Conservation (phyloP, 2,113 vertebrate genomes). For the Coreoperca whiteheadi region DNA sequence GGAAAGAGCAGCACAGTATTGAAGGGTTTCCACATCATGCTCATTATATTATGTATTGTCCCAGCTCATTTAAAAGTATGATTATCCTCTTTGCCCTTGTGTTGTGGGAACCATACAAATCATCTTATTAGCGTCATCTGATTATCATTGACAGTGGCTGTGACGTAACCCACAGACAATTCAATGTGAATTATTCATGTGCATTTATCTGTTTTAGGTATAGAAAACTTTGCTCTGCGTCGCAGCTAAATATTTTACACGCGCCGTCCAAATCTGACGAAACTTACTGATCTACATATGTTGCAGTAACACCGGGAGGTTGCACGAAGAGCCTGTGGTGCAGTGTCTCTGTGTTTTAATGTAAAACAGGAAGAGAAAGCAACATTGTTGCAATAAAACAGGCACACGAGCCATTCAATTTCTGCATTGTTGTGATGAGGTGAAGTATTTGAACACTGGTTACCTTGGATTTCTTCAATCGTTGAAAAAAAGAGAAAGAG, state of each 20-base stretch:
- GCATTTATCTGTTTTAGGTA: conserved; percentile 73
- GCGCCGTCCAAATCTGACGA: not conserved
- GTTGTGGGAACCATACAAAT: conserved; percentile 72
- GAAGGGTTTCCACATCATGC: conserved; percentile 70
- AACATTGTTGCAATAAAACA: not conserved
- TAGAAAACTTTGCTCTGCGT: conserved; percentile 51
- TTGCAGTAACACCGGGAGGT: conserved; percentile 4
- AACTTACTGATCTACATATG: conserved; percentile 19
- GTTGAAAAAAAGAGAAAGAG: not conserved
- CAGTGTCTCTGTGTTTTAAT: not conserved
- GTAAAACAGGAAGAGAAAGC: not conserved
- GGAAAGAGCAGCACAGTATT: conserved; percentile 61
- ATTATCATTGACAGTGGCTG: conserved; percentile 75
- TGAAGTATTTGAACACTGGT: conserved; percentile 7
- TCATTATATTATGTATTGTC: conserved; percentile 77
- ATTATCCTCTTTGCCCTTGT: conserved; percentile 76
- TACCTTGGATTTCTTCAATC: conserved; percentile 2
- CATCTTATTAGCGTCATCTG: conserved; percentile 72
- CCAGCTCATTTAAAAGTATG: conserved; percentile 74
- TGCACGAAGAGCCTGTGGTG: not conserved
- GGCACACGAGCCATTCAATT: not conserved
- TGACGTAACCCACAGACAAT: conserved; percentile 64
- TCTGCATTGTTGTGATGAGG: not conserved
- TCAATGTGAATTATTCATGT: conserved; percentile 79
- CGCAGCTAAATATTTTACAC: conserved; percentile 48